Evolutionary conservation across 1,140 invertebrate genomes (phyloP), one percentile per base, ranked within the genome.

Genomic region (Papilio helenus): DNA sequence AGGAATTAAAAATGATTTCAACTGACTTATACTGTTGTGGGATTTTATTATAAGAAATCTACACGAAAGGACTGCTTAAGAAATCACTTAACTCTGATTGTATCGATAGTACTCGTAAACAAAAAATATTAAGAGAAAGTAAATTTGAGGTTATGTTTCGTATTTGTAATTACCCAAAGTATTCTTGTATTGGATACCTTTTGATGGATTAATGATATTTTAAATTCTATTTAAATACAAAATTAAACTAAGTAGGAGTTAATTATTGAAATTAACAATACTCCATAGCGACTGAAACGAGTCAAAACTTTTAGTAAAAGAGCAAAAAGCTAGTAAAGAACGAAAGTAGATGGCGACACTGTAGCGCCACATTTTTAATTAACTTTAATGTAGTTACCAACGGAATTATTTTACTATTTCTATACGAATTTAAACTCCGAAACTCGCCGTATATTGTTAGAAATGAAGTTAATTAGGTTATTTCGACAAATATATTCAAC

Each of bases 291-390:
- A 65, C 58, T 26, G 58, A 65, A 65, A 18, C 23, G 3, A 65
- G 61, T 65, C 10, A 4, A 65, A 65, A 65, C 61, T 29, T 65
- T 65, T 65, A 61, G 58, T 61, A 65, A 34, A 65, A 20, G 26
- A 65, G 23, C 23, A 65, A 65, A 61, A 65, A 65, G 14, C 26
- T 14, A 16, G 26, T 16, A 34, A 20, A 23, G 20, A 65, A 5
- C 26, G 23, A 61, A 65, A 68, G 26, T 68, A 68, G 58, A 65
- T 26, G 58, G 26, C 23, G 26, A 16, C 12, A 3, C 14, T 68
- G 61, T 68, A 29, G 26, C 12, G 61, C 4, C 61, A 16, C 61
- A 68, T 29, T 68, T 68, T 68, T 68, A 68, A 68, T 68, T 68
- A 68, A 68, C 61, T 29, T 29, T 5, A 68, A 29, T 68, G 61